Percentiles rank a stretch among this genome's conserved stretches.
phyloP scores from a whole-genome alignment of 2,113 vertebrate species.

The Megaleporinus macrocephalus region DNA sequence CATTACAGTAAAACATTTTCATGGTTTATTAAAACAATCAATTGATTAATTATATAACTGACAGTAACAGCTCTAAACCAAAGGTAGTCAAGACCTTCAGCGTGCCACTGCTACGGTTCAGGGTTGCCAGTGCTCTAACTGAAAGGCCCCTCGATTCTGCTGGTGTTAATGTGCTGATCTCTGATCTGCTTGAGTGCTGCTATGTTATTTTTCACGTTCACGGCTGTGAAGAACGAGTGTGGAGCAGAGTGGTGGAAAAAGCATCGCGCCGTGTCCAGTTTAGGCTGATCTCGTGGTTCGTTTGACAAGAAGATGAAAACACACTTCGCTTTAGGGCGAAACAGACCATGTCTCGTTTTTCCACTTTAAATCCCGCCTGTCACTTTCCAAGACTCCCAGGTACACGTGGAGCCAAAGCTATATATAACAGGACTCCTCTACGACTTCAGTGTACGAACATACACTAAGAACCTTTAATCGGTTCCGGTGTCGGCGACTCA shows the following conservation, averaged over 20 bases:
- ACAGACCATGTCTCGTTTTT: conserved; percentile 44
- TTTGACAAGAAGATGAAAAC: conserved; percentile 52
- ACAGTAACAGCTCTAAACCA: not conserved
- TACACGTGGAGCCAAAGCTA: not conserved
- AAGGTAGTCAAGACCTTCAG: not conserved
- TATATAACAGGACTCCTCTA: not conserved
- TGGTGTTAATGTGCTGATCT: not conserved
- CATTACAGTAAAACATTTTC: no score
- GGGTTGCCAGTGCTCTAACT: not conserved
- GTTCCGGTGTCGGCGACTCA: conserved; percentile 5
- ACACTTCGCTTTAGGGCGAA: conserved; percentile 35
- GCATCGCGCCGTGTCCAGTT: conserved; percentile 29
- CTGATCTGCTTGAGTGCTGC: not conserved
- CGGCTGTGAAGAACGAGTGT: conserved; percentile 24
- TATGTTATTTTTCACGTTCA: conserved; percentile 27
- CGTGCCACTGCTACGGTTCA: not conserved
- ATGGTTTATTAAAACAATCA: not conserved
- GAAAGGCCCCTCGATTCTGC: not conserved
- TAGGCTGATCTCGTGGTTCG: conserved; percentile 34
- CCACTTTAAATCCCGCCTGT: conserved; percentile 38
- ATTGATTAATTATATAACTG: not conserved
- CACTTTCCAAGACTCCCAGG: conserved; percentile 11
- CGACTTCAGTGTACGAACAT: not conserved
- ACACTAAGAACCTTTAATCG: not conserved
- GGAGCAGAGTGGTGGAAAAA: conserved; percentile 18